Base-by-base conservation (phyloP, 2,797 vertebrate species). In the Crenuchus spilurus region DNA sequence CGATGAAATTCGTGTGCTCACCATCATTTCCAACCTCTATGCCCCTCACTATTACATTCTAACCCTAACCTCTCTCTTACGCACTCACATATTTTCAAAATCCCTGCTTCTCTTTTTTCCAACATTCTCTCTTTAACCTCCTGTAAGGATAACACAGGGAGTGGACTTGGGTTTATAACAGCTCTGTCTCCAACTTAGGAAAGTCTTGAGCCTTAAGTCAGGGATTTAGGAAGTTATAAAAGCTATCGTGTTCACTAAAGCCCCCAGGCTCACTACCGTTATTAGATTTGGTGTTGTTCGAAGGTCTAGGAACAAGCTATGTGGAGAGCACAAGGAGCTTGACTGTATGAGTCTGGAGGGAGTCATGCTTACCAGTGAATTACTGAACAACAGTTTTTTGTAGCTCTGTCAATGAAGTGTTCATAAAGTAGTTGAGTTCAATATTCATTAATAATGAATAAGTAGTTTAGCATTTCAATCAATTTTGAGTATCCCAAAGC, bases 211-310 rank as follows among this genome's bases (percentile, higher is more conserved):
- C 69, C 65, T 54, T 70, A 62, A 78, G 57, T 28, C 11, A 6
- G 35, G 44, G 55, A 66, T 78, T 78, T 61, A 52, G 65, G n/a
- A 66, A 62, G 30, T 71, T 79, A 77, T 55, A 61, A 72, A 80
- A 74, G 41, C 37, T 61, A 48, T 69, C 60, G 14, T 52, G 69
- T 57, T 44, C 9, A 39, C 60, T 31, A 72, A 49, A 67, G 74
- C 42, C 49, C 49, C 20, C 18, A 67, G 26, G 51, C 52, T 51
- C 35, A 16, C 41, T 39, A 33, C 64, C 11, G 31, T 72, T 72
- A 77, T 77, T 79, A 61, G 31, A 42, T 66, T 73, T 49, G 63
- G 49, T 68, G 61, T 72, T 67, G 31, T 11, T 54, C 14, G 28
- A 44, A 41, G 31, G 39, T 61, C 24, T 16, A 62, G 42, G 14